Base-by-base conservation (phyloP, 2,113 vertebrate genomes). In the Anas platyrhynchos region DNA sequence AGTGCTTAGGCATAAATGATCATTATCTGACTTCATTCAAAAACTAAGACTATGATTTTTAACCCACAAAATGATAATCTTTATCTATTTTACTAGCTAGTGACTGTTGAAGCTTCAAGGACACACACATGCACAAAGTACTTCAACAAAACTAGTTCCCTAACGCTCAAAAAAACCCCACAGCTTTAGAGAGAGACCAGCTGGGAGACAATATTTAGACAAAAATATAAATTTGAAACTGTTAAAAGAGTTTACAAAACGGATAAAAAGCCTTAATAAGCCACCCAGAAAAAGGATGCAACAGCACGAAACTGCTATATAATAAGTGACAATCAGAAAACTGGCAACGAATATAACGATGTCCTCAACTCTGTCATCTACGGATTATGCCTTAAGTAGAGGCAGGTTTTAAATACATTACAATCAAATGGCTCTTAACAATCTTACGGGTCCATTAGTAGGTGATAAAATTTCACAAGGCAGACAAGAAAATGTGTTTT, bases 21-120 rank as follows among this genome's bases (percentile, higher is more conserved):
- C 27, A 46, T 77, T 94, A 88, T 77, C 55, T 67, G 58, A 91
- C 62, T 93, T 93, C 56, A 93, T 89, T 96, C 73, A 92, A 44
- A 81, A 94, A 67, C 32, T 21, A 66, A 38, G 58, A 68, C 54
- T 75, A 38, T 18, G 41, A 71, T 79, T 54, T 7, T 11, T 32
- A 91, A 93, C 41, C 26, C 88, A 68, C 26, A 80, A 85, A 94
- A 93, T 38, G 1, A 50, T n/a, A 77, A 12, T 58, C 80, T 80
- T 88, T 88, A 72, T 54, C 48, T 15, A 74, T 80, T 88, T 86
- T 90, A 90, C 20, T 86, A 59, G 63, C 65, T 81, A 86, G 41
- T 72, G 52, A 91, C 90, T 4, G 11, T 29, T 61, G 61, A 86
- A 58, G 50, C 55, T 93, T 90, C 76, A 61, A 71, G 52, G 88